Evolutionary conservation across 2,888 invertebrate genomes (phyloP).

Genomic region (Galerucella nymphaeae): DNA sequence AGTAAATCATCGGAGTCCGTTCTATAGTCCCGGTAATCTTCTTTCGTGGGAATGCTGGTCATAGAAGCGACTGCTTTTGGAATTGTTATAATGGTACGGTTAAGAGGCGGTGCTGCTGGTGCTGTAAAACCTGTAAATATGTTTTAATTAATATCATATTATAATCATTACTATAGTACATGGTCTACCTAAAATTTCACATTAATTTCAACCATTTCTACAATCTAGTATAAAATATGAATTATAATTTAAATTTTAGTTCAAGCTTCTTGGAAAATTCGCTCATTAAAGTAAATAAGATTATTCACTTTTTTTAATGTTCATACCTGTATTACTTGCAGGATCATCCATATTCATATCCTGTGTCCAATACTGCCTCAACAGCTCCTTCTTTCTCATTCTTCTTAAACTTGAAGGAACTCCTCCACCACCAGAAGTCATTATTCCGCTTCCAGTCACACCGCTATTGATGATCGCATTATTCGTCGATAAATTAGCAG

Average conservation of each 20-base stretch:
- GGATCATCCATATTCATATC: slow-evolving; percentile 89
- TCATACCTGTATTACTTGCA: slow-evolving; percentile 62
- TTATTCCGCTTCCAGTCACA: slow-evolving; percentile 1
- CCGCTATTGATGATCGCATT: slow-evolving; percentile 58
- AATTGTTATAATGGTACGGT: slow-evolving; percentile 81
- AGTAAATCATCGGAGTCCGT: slow-evolving; percentile 65
- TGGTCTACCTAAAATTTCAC: no score
- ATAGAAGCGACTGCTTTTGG: slow-evolving; percentile 91
- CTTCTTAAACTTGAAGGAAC: slow-evolving; percentile 82
- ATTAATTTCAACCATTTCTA: no score
- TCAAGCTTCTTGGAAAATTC: no score
- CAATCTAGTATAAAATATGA: no score
- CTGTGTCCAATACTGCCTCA: slow-evolving; percentile 86
- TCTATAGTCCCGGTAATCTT: slow-evolving; percentile 77
- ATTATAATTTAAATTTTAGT: no score
- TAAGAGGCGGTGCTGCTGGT: slow-evolving; percentile 70
- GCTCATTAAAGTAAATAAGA: no score
- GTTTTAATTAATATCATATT: not conserved
- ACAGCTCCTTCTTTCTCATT: slow-evolving; percentile 90
- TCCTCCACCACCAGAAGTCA: slow-evolving; percentile 57
- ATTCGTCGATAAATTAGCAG: slow-evolving; percentile 66
- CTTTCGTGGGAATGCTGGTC: slow-evolving; percentile 86
- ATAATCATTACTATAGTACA: no score
- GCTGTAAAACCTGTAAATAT: slow-evolving; percentile 66
- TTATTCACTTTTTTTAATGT: no score